Evolutionary conservation across 2,888 invertebrate genomes (phyloP).

Genomic region (Macaria notata): DNA sequence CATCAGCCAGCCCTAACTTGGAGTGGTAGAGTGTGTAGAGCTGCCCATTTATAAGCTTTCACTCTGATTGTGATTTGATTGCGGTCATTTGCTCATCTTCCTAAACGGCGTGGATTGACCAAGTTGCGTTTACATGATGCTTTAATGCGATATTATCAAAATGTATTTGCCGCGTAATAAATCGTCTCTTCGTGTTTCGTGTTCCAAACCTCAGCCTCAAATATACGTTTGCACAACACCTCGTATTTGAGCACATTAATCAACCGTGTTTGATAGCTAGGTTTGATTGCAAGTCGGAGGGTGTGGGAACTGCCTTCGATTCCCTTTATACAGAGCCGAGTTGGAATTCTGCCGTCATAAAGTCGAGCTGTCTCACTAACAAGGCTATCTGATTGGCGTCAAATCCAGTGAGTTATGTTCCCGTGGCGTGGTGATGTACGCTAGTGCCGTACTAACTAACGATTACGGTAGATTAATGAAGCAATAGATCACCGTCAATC

Average conservation of each 20-base stretch:
- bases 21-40: constrained; percentile 24
- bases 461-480: constrained; percentile 53
- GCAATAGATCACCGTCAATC: constrained; percentile 56
- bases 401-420: constrained; percentile 15
- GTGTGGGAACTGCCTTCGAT: constrained; percentile 33
- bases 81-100: constrained; percentile 67
- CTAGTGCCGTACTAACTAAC: constrained; percentile 36
- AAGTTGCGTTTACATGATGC: constrained; percentile 54
- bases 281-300: constrained; percentile 24
- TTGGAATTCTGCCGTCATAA: constrained; percentile 27
- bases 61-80: constrained; percentile 76
- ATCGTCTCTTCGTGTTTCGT: constrained; percentile 44
- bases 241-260: constrained; percentile 19
- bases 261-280: constrained; percentile 16
- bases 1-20: constrained; percentile 11
- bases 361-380: constrained; percentile 26
- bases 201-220: constrained; percentile 27
- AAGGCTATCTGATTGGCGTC: constrained; percentile 23
- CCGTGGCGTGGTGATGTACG: constrained; percentile 16
- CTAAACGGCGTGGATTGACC: constrained; percentile 53
- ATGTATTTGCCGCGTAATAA: constrained; percentile 55
- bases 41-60: constrained; percentile 65
- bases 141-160: constrained; percentile 53
- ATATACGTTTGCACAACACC: constrained; percentile 28
- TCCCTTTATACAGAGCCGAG: constrained; percentile 20